Base-by-base conservation (phyloP, 2,888 invertebrate genomes). In the Lithophane semibrunnea region DNA sequence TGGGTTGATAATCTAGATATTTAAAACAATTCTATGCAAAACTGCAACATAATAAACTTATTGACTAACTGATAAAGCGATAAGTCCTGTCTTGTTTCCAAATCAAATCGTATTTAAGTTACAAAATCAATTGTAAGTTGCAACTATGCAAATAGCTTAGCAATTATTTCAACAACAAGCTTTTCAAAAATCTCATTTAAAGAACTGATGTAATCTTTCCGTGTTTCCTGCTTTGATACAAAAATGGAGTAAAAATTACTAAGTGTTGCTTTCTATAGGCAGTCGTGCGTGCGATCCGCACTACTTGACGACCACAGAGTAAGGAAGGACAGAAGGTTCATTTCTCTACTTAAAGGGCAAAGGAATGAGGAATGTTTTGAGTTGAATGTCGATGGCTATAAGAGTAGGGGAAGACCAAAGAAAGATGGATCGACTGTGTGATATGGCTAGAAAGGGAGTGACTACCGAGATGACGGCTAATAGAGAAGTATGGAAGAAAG, bases 281-380 rank as follows among this genome's bases (percentile, higher is more conserved):
- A 92, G 89, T 92, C 95, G 94, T 94, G 94, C 94, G 93, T 93
- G 88, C 89, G 87, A 86, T 88, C 88, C 89, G 93, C 90, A 91
- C 92, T 86, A 92, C 90, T 92, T 89, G 87, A 83, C 85, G 85
- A n/a, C 60, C 78, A 44, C 56, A 44, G n/a, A 21, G 49, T 21
- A 76, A 10, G 3, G 0, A 47, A 49, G 5, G 9, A 21, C 60
- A 82, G 84, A 82, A 84, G 78, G 18, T 8, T 7, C 16, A 63
- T 13, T 81, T 24, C 10, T 21, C 7, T 64, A 29, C 4, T 18
- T 18, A 60, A 37, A 64, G 7, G 0, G 4, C 12, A 0, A 54
- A 52, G 21, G 13, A 42, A 29, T 29, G 29, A 29, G 29, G 29
- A 29, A 29, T 1, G 29, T 29, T 29, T 29, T 29, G 29, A 1